Percentiles rank a stretch among this genome's conserved stretches.
phyloP scores from a whole-genome alignment of 2,113 vertebrate genomes.

The Genyomyrus donnyi region DNA sequence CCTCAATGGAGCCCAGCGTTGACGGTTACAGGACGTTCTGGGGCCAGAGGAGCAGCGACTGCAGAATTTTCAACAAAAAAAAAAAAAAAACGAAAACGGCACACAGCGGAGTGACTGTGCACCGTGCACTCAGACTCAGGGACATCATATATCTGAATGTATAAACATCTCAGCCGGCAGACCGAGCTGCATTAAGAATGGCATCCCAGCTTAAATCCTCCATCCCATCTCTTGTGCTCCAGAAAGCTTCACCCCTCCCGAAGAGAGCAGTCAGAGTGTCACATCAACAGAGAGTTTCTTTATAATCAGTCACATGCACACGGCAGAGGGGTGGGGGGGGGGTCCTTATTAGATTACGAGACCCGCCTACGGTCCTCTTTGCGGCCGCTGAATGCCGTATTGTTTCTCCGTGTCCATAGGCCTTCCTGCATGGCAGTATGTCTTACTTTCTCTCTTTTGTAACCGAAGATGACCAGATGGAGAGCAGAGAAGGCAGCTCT shows the following conservation, averaged over 20 bases:
- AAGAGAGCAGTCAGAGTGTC: constrained; percentile 2
- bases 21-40: not conserved
- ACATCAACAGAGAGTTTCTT: constrained; percentile 21
- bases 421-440: not conserved
- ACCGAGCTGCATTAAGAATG: not conserved
- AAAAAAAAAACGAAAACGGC: not conserved
- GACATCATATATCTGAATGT: not conserved
- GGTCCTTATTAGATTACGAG: constrained; percentile 21
- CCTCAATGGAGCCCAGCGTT: not conserved
- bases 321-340: not conserved
- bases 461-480: not conserved
- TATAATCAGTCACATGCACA: constrained; percentile 28
- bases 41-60: not conserved
- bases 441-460: not conserved
- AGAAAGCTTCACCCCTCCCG: not conserved
- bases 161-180: not conserved
- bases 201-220: not conserved
- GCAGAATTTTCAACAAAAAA: not conserved
- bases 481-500: not conserved
- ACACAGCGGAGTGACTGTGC: not conserved
- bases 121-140: not conserved
- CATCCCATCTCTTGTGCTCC: not conserved
- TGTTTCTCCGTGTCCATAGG: constrained; percentile 10
- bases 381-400: constrained; percentile 12
- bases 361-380: constrained; percentile 6